Conservation (phyloP, 2,113 vertebrate genomes). For the Caloenas nicobarica region DNA sequence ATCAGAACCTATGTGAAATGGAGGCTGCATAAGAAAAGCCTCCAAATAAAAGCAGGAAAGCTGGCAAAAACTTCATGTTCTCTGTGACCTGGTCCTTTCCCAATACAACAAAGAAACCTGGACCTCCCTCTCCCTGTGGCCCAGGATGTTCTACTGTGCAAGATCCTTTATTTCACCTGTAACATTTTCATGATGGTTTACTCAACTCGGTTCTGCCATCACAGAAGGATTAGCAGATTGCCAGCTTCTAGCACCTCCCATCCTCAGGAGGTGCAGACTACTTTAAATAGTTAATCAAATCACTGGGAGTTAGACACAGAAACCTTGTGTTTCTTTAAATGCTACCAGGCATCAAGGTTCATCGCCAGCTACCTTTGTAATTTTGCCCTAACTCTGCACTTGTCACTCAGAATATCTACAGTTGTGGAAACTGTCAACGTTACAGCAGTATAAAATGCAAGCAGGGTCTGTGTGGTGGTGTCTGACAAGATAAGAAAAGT, state of each 20-base stretch:
- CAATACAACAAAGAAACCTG: background rate
- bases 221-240: background rate
- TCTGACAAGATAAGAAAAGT: constrained; percentile 50
- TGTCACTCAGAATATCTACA: background rate
- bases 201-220: background rate
- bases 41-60: background rate
- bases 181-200: background rate
- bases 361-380: background rate
- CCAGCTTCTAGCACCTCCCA: background rate
- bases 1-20: background rate
- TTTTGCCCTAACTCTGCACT: background rate
- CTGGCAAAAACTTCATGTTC: background rate
- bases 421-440: background rate
- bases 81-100: background rate
- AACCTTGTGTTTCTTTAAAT: background rate
- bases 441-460: background rate
- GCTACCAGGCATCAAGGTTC: background rate
- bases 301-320: background rate
- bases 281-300: background rate
- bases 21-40: background rate
- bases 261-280: background rate
- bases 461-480: constrained; percentile 11
- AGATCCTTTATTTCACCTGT: background rate
- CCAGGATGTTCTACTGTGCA: background rate
- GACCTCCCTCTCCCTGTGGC: background rate